A percentile compares a stretch with the other conserved stretches of the same genome.
Conservation (phyloP, 2,888 invertebrate species). For the Xestia rhomboidea region DNA sequence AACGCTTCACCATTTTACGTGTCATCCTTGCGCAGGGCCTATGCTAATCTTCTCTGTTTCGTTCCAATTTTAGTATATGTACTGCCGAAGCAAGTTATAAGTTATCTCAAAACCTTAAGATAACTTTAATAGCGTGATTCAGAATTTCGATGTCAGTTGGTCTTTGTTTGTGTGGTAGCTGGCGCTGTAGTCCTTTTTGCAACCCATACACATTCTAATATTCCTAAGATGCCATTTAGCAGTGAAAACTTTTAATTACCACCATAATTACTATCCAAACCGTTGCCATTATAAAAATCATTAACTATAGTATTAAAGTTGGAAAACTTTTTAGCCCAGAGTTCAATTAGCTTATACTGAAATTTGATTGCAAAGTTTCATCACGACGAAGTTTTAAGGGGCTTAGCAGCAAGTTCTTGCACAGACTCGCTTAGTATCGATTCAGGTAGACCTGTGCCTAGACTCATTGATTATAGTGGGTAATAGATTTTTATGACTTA, state of each 20-base stretch:
- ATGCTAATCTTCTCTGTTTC: too few species aligned
- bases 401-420: conserved; percentile 73
- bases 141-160: neutral
- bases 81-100: too few species aligned
- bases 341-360: conserved; percentile 86
- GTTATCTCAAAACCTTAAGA: too few species aligned
- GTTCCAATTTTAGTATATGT: too few species aligned
- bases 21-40: too few species aligned
- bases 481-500: conserved; percentile 35
- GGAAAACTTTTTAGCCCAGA: conserved; percentile 78
- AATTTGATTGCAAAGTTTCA: conserved; percentile 86
- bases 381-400: conserved; percentile 79
- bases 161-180: neutral
- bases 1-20: too few species aligned
- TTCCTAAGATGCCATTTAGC: neutral
- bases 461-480: conserved; percentile 57
- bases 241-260: conserved; percentile 22
- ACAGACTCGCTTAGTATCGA: conserved; percentile 61
- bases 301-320: conserved; percentile 68
- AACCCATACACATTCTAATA: neutral
- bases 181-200: neutral
- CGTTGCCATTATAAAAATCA: conserved; percentile 59
- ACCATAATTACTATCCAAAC: conserved; percentile 22
- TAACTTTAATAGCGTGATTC: too few species aligned
- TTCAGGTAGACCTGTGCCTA: conserved; percentile 43